Base-by-base conservation (phyloP, 2,888 invertebrate species). In the Plusia festucae region DNA sequence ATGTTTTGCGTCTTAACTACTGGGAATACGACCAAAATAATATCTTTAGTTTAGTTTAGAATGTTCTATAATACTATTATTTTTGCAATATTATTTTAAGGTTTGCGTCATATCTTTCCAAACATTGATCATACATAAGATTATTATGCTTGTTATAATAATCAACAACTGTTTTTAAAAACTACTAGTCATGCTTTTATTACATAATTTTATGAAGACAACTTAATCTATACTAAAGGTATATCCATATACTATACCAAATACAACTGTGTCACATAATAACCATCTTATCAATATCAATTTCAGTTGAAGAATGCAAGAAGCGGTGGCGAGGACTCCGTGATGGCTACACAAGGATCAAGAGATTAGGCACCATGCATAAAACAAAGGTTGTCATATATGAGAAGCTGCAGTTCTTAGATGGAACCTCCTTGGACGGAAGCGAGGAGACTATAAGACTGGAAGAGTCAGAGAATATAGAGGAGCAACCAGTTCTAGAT, bases 281-380 rank as follows among this genome's bases (percentile, higher is more conserved):
- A 18, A 60, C 68, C n/a, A 2, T 0, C 34, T 0, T 0, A 22
- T 8, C n/a, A 0, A 9, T 13, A 18, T 8, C 0, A 63, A 74
- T 93, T 93, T 32, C 89, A 95, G 95, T 95, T 82, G 95, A 95
- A 76, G 95, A 96, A 90, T 96, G 96, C 85, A 95, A 95, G 74
- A 95, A 95, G 75, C 91, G 95, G 49, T 96, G 96, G 96, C 88
- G 95, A 60, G 95, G 95, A 15, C 88, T 96, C 53, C 89, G 95
- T 18, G 95, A 96, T 84, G 91, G 95, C 54, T 96, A 95, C 85
- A 92, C 95, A 82, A 94, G 95, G 60, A 93, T 93, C 74, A 94
- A 92, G 66, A 90, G 95, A 32, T 74, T 91, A 56, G 93, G 93
- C 22, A 85, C 90, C 1, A 81, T 92, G 77, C 92, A 93, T 73